These are phyloP conservation scores for Eristalis arbustorum DNA, from an alignment of 2,888 invertebrate genomes.

Conservation along the genomic window DNA sequence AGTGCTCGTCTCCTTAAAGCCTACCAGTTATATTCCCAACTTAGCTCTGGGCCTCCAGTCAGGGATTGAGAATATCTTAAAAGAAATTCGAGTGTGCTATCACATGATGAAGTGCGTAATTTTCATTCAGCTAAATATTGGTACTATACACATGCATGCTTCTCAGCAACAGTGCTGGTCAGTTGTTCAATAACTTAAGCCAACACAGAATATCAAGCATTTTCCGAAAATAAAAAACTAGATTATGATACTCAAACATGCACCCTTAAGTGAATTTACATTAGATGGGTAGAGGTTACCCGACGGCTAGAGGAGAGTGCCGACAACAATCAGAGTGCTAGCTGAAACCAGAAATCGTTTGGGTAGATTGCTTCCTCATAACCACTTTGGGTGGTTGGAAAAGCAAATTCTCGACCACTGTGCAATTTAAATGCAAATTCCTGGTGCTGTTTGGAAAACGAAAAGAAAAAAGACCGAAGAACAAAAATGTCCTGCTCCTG, in stretches of 20 bases:
- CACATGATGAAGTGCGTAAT: no score
- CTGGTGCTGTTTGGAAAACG: not conserved
- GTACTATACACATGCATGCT: no score
- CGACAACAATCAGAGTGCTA: not conserved
- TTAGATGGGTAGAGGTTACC: not conserved
- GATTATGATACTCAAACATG: not conserved
- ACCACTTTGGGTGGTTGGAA: not conserved
- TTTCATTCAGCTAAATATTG: no score
- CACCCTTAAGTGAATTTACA: not conserved
- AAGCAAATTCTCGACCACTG: conserved; percentile 2
- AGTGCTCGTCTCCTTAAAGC: no score
- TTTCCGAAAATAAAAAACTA: no score
- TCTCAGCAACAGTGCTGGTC: no score
- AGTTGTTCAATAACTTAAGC: no score
- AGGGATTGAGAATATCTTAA: no score
- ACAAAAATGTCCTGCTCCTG: conserved; percentile 7
- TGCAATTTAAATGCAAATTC: conserved; percentile 19
- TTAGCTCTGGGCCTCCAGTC: no score
- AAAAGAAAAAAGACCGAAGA: not conserved
- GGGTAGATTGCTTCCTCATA: conserved; percentile 2
- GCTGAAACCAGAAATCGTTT: not conserved
- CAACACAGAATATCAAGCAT: no score
- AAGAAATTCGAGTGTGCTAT: no score
- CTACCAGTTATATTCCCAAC: no score
- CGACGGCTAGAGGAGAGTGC: not conserved